Percentiles rank a stretch among this genome's conserved stretches.
Conservation (phyloP, 2,797 vertebrate species). For the Microctenopoma lineatum region DNA sequence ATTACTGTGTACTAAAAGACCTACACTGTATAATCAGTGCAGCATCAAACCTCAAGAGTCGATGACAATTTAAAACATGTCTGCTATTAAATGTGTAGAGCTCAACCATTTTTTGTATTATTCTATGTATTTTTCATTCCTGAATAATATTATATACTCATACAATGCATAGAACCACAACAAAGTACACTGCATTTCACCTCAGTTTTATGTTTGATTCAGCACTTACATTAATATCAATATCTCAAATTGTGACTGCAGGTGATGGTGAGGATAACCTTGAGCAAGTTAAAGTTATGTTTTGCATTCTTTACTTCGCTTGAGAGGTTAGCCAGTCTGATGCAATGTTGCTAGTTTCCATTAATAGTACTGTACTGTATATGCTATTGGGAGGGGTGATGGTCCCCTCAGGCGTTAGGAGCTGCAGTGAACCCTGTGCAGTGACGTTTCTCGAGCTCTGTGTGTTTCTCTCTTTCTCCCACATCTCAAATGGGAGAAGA, state of each 20-base stretch:
- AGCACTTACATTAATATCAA: background rate
- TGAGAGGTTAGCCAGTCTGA: conserved; percentile 55
- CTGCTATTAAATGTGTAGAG: background rate
- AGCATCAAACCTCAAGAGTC: background rate
- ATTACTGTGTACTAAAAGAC: background rate
- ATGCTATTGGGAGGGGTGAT: conserved; percentile 49
- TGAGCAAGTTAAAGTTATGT: conserved; percentile 9
- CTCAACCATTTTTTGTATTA: background rate
- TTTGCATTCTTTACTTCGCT: conserved; percentile 36
- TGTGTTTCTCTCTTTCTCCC: conserved; percentile 58
- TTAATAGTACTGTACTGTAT: conserved; percentile 55
- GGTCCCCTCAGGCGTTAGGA: conserved; percentile 68
- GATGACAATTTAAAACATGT: too few species aligned
- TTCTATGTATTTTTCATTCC: background rate
- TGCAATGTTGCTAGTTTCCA: conserved; percentile 70
- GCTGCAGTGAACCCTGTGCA: conserved; percentile 68
- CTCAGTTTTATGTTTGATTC: too few species aligned
- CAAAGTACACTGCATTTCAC: too few species aligned
- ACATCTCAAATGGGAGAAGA: conserved; percentile 68
- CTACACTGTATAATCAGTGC: background rate
- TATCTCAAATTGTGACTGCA: background rate
- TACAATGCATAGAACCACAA: too few species aligned
- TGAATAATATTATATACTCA: too few species aligned
- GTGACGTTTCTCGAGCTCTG: conserved; percentile 54
- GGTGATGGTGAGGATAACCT: background rate